Evolutionary conservation across 53 echinoderm and acorn worm genomes (phyloP).

Genomic region (Mesocentrotus franciscanus): DNA sequence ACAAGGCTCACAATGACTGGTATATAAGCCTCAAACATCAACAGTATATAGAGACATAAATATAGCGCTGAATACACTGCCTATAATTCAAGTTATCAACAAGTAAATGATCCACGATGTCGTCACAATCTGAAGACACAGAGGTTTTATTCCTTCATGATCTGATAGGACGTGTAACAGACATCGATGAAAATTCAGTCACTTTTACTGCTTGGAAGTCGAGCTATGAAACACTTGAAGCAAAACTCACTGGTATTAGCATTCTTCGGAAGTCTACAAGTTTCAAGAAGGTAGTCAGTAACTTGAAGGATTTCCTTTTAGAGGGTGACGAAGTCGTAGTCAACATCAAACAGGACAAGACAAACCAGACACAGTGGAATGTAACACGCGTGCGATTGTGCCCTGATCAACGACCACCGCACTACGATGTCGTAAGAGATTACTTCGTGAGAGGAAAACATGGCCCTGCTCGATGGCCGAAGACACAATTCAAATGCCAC

Average conservation of each 20-base stretch:
- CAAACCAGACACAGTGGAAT: background rate
- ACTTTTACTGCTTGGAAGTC: background rate
- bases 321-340: conserved; percentile 31
- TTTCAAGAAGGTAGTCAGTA: background rate
- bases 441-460: background rate
- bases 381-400: background rate
- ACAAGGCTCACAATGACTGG: background rate
- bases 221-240: background rate
- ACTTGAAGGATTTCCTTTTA: conserved; percentile 14
- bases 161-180: background rate
- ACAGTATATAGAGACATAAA: background rate
- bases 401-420: conserved; percentile 2
- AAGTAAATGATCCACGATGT: background rate
- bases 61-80: background rate
- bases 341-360: background rate
- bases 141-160: background rate
- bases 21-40: background rate
- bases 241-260: background rate
- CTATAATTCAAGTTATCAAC: background rate
- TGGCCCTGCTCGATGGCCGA: background rate
- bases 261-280: background rate
- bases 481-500: background rate
- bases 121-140: background rate
- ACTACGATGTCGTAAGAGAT: background rate
- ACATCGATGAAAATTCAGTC: background rate